Conservation (phyloP, 2,113 vertebrate genomes). For the Trogon surrucura region DNA sequence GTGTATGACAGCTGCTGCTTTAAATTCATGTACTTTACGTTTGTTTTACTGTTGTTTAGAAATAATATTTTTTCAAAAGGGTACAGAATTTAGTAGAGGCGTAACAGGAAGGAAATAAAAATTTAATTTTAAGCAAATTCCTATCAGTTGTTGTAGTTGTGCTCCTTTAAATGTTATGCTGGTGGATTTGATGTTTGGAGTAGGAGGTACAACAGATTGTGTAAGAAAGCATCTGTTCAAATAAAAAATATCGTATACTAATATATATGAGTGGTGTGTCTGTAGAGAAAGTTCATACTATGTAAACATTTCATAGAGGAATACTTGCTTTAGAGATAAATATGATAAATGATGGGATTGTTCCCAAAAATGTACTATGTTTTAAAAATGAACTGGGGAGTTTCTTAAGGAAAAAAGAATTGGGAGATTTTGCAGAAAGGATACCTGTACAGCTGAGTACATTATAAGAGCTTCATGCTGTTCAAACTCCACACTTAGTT, state of each 20-base stretch:
- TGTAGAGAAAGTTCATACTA: not conserved
- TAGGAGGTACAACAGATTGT: not conserved
- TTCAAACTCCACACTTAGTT: not conserved
- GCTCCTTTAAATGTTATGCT: not conserved
- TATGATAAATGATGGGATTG: not conserved
- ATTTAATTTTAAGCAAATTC: not conserved
- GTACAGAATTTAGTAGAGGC: not conserved
- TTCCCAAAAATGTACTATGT: not conserved
- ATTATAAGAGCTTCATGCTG: not conserved
- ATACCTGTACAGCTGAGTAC: not conserved
- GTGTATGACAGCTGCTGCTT: not conserved
- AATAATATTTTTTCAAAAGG: not conserved
- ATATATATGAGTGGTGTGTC: not conserved
- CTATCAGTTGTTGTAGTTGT: not conserved
- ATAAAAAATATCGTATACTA: not conserved
- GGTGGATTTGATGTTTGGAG: not conserved
- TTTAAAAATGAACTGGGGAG: not conserved
- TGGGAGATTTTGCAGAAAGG: not conserved
- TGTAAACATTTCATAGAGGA: constrained; percentile 1
- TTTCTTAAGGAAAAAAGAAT: not conserved
- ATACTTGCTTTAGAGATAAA: not conserved
- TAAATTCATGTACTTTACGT: not conserved
- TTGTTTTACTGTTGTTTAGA: not conserved
- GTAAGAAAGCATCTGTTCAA: constrained; percentile 10
- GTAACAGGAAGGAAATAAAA: not conserved